Conservation (phyloP, 2,888 invertebrate genomes). For the Ormyrus labotus region DNA sequence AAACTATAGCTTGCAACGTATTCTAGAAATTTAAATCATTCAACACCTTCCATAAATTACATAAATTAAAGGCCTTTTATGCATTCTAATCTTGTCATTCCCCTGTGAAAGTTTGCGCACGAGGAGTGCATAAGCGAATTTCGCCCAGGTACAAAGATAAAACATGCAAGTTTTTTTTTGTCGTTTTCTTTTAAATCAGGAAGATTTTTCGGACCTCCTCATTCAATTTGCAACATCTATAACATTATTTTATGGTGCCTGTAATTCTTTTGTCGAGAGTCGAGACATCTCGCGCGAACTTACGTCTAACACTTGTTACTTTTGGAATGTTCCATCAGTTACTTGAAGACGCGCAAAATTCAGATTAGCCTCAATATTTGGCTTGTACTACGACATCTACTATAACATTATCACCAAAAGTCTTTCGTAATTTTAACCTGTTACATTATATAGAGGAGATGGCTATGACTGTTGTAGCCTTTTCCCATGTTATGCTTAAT, state of each 20-base stretch:
- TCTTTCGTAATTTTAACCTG: conserved; percentile 56
- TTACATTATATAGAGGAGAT: conserved; percentile 40
- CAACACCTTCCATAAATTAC: no score
- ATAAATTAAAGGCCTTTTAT: no score
- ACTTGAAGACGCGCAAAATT: conserved; percentile 8
- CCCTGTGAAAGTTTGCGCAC: no score
- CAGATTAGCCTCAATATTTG: conserved; percentile 28
- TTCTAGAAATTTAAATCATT: no score
- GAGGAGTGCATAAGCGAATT: conserved; percentile 8
- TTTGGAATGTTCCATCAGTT: conserved; percentile 5
- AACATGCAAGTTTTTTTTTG: not conserved
- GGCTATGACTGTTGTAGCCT: conserved; percentile 25
- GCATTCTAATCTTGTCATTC: no score
- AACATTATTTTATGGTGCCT: not conserved
- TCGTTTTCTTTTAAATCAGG: not conserved
- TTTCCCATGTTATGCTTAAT: conserved; percentile 28
- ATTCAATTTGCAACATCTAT: conserved; percentile 11
- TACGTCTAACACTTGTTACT: not conserved
- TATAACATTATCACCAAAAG: conserved; percentile 59
- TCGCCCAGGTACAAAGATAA: conserved; percentile 25
- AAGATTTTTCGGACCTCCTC: conserved; percentile 12
- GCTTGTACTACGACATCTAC: conserved; percentile 47
- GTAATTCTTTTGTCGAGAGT: no score
- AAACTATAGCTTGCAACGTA: no score
- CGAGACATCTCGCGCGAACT: no score